Conservation (phyloP, 2,888 invertebrate genomes). For the Habrosyne pyritoides region DNA sequence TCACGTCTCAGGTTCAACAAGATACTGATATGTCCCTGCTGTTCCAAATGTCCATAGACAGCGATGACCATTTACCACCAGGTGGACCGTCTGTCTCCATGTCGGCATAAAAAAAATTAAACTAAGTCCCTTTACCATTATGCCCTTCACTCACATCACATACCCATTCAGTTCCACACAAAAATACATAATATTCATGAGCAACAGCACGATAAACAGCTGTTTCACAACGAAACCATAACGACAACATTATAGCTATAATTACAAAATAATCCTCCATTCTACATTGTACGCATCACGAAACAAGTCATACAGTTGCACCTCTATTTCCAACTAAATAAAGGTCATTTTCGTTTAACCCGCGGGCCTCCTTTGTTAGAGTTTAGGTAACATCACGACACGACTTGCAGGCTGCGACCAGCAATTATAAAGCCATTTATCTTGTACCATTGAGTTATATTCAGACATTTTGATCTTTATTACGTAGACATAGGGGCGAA, state of each 20-base stretch:
- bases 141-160: neutral
- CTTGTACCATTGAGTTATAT: neutral
- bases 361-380: no score
- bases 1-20: no score
- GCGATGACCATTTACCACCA: no score
- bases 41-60: no score
- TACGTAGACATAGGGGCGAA: neutral
- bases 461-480: neutral
- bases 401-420: neutral
- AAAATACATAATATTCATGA: neutral
- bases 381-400: neutral
- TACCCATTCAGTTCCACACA: neutral
- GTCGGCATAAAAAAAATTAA: no score
- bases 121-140: neutral
- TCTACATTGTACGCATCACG: constrained; percentile 1
- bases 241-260: constrained; percentile 26
- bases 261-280: constrained; percentile 31
- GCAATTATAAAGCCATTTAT: neutral
- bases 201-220: neutral
- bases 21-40: no score
- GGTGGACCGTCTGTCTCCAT: no score
- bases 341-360: no score
- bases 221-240: constrained; percentile 19
- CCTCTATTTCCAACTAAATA: no score
- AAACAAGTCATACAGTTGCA: neutral